Evolutionary conservation across 2,113 vertebrate genomes (phyloP).

Genomic region (Acanthochromis polyacanthus): DNA sequence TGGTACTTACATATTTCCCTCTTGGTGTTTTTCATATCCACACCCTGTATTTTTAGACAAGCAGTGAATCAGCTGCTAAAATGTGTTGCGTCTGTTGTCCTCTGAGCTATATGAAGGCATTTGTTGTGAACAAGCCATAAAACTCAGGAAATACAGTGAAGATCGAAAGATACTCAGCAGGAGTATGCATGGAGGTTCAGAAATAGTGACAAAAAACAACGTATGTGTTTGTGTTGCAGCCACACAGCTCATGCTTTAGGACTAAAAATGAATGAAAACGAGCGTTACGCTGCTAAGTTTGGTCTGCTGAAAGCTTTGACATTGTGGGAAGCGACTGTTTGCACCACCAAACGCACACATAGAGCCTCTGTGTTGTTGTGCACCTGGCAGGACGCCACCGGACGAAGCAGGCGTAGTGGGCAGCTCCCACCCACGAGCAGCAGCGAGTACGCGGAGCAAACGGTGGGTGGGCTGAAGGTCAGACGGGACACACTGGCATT

Average conservation of each 20-base stretch:
- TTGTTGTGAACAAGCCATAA: not conserved
- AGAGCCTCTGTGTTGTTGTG: constrained; percentile 54
- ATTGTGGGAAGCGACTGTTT: constrained; percentile 49
- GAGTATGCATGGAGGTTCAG: too few species aligned
- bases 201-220: too few species aligned
- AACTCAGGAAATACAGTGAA: too few species aligned
- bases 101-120: constrained; percentile 6
- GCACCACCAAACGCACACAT: constrained; percentile 41
- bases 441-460: constrained; percentile 45
- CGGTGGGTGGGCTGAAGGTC: constrained; percentile 76
- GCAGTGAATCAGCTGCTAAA: constrained; percentile 12
- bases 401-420: constrained; percentile 51
- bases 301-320: constrained; percentile 44
- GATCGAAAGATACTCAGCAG: too few species aligned
- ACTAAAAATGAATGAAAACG: constrained; percentile 36
- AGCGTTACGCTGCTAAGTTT: constrained; percentile 28
- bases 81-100: not conserved
- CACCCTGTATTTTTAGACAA: constrained; percentile 41
- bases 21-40: constrained; percentile 32
- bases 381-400: constrained; percentile 46
- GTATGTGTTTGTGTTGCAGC: too few species aligned
- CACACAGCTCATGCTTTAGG: not conserved
- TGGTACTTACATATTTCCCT: constrained; percentile 22
- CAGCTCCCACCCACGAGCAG: constrained; percentile 54
- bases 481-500: constrained; percentile 53